A percentile compares a stretch with the other conserved stretches of the same genome.
Evolutionary conservation across 2,888 invertebrate genomes (phyloP).

Genomic region (Cryptus viduatorius): DNA sequence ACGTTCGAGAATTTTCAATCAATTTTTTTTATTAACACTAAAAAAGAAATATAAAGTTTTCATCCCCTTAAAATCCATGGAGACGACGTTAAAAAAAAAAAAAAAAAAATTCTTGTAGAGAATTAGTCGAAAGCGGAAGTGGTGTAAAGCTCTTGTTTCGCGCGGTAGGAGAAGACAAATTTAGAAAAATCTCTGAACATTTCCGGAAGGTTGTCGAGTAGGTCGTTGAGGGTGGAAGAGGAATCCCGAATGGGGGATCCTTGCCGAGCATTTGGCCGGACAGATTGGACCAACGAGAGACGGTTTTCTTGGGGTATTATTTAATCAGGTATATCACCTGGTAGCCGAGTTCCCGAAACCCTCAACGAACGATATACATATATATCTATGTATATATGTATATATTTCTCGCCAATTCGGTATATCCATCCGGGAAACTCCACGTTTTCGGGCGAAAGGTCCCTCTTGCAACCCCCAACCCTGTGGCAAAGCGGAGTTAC

Average conservation of each 20-base stretch:
- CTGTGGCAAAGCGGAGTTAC: slow-evolving; percentile 29
- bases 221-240: neutral
- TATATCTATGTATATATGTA: neutral
- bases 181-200: neutral
- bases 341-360: slow-evolving; percentile 35
- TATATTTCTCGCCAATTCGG: neutral
- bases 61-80: too few species aligned
- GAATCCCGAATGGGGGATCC: slow-evolving; percentile 11
- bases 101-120: too few species aligned
- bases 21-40: too few species aligned
- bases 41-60: too few species aligned
- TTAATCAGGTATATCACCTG: slow-evolving; percentile 51
- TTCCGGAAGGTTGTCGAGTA: neutral
- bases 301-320: slow-evolving; percentile 37
- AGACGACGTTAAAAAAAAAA: too few species aligned
- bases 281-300: slow-evolving; percentile 22
- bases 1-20: too few species aligned
- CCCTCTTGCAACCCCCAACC: neutral
- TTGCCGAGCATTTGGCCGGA: neutral
- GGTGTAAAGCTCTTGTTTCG: too few species aligned
- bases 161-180: neutral
- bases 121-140: too few species aligned
- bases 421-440: slow-evolving; percentile 38
- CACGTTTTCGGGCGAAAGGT: slow-evolving; percentile 41
- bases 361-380: slow-evolving; percentile 11